These are phyloP conservation scores for Automeris io DNA, from an alignment of 2,888 invertebrate genomes.

Conservation along the genomic window DNA sequence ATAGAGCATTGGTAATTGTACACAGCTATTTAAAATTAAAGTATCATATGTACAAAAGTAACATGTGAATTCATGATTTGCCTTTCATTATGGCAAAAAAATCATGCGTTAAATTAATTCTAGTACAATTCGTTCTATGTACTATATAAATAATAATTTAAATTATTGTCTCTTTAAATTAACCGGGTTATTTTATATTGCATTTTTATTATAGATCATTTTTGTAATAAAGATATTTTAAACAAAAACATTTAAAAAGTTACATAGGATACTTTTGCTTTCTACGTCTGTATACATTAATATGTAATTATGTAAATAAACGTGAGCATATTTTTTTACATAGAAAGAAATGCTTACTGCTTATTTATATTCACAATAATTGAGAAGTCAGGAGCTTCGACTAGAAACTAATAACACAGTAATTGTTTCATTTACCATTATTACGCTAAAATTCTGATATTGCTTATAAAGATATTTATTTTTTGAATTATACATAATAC, in stretches of 20 bases:
- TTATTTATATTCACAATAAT: conserved; percentile 38
- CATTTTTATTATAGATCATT: too few relatives aligned
- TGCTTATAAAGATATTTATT: not conserved
- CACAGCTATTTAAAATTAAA: too few relatives aligned
- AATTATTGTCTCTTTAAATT: too few relatives aligned
- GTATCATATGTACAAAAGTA: too few relatives aligned
- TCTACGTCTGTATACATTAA: conserved; percentile 17
- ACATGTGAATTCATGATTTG: too few relatives aligned
- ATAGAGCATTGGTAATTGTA: too few relatives aligned
- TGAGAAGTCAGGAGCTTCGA: conserved; percentile 50
- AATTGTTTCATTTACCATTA: conserved; percentile 27
- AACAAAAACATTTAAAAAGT: not conserved
- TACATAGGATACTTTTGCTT: not conserved
- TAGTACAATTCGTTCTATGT: too few relatives aligned
- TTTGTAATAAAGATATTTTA: conserved; percentile 5
- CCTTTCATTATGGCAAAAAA: too few relatives aligned
- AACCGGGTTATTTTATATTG: too few relatives aligned
- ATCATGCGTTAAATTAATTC: too few relatives aligned
- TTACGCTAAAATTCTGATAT: not conserved
- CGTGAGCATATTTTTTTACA: conserved; percentile 51
- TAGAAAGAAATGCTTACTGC: conserved; percentile 57
- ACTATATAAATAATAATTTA: too few relatives aligned
- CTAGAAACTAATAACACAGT: conserved; percentile 59
- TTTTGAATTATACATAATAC: too few relatives aligned
- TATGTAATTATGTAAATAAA: conserved; percentile 34